Evolutionary conservation across 37 sponge, comb jelly and placozoan genomes (phyloP).

Genomic region (Theonella swinhoei): DNA sequence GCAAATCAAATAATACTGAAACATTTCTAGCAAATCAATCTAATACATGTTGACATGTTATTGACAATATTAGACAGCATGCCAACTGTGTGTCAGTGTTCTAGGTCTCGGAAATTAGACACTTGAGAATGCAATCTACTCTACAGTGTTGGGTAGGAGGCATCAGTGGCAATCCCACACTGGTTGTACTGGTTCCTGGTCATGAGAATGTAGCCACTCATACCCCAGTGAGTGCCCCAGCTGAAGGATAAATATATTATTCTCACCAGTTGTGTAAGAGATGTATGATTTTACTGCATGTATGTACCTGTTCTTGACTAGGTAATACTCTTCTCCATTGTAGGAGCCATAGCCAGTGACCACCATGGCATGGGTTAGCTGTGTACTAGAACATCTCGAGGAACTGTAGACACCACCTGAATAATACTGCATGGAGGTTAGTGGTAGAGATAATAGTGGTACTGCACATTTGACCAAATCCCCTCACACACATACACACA

Average conservation of each 20-base stretch:
- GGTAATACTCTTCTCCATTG: slow-evolving; percentile 57
- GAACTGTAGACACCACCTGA: slow-evolving; percentile 54
- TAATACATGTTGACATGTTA: too few relatives aligned
- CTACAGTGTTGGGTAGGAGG: slow-evolving; percentile 53
- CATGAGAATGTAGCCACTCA: slow-evolving; percentile 40
- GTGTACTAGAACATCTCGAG: slow-evolving; percentile 49
- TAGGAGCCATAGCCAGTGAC: slow-evolving; percentile 51
- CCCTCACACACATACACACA: background rate
- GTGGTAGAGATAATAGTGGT: too few relatives aligned
- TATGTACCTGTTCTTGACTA: slow-evolving; percentile 68
- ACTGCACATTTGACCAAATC: too few relatives aligned
- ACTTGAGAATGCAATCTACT: too few relatives aligned
- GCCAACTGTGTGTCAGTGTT: too few relatives aligned
- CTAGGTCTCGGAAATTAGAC: too few relatives aligned
- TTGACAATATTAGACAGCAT: too few relatives aligned
- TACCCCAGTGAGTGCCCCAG: slow-evolving; percentile 49
- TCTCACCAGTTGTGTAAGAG: too few relatives aligned
- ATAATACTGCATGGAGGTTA: slow-evolving; percentile 32
- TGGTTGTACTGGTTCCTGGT: slow-evolving; percentile 32
- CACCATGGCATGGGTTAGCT: slow-evolving; percentile 46
- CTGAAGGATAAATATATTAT: slow-evolving; percentile 32
- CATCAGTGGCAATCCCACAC: slow-evolving; percentile 46
- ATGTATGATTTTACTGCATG: too few relatives aligned
- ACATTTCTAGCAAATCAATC: too few relatives aligned
- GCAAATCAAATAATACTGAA: too few relatives aligned